These are phyloP conservation scores for Alcedo atthis DNA, from an alignment of 2,797 vertebrate species.

Conservation along the genomic window DNA sequence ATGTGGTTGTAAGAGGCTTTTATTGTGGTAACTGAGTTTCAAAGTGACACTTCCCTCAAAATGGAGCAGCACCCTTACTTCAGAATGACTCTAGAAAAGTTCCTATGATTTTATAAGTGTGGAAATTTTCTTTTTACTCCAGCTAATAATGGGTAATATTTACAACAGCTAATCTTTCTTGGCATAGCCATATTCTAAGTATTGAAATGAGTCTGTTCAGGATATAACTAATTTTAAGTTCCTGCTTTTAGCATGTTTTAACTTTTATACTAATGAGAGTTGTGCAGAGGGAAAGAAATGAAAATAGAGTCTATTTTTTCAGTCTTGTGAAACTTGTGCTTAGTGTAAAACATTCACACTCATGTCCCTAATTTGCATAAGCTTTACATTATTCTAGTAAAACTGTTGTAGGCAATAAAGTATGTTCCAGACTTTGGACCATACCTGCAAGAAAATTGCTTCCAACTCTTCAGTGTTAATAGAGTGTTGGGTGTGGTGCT, in stretches of 20 bases:
- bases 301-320: background rate
- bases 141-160: background rate
- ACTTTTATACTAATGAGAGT: background rate
- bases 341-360: background rate
- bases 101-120: background rate
- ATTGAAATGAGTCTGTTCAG: background rate
- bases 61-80: background rate
- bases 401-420: background rate
- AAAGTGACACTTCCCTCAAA: background rate
- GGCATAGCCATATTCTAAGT: background rate
- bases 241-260: fast-evolving
- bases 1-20: constrained; percentile 31
- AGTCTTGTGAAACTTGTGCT: background rate
- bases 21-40: constrained; percentile 40
- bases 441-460: background rate
- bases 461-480: background rate
- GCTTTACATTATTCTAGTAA: background rate
- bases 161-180: background rate
- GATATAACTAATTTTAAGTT: background rate
- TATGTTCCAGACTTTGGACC: constrained; percentile 29
- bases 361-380: background rate
- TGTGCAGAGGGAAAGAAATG: background rate
- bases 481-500: background rate
- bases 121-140: background rate
- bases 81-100: background rate